Evolutionary conservation across 2,113 vertebrate species (phyloP).

Genomic region (Ictalurus punctatus): DNA sequence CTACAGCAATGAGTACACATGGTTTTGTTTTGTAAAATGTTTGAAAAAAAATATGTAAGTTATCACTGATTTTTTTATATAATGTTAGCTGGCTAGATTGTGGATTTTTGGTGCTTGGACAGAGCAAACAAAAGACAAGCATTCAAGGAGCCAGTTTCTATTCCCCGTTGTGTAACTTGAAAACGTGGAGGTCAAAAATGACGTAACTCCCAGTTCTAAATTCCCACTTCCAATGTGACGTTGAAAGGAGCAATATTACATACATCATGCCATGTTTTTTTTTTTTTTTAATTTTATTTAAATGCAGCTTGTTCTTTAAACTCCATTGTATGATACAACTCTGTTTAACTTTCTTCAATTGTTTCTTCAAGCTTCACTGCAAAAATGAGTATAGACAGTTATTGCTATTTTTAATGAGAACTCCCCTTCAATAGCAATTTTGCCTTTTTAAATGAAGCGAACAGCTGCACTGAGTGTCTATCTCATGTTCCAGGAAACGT

Average conservation of each 20-base stretch:
- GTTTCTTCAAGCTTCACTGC: no score
- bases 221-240: neutral
- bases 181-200: neutral
- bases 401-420: neutral
- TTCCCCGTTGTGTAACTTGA: neutral
- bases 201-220: neutral
- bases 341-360: neutral
- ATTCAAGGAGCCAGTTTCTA: neutral
- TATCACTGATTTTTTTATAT: neutral
- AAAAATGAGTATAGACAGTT: neutral
- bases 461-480: neutral
- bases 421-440: neutral
- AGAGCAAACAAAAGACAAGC: neutral
- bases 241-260: neutral
- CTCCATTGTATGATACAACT: neutral
- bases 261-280: neutral
- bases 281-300: neutral
- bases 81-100: neutral
- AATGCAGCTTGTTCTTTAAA: neutral
- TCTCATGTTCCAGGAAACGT: slow-evolving; percentile 34
- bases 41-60: neutral
- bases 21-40: neutral
- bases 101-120: neutral
- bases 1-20: neutral
- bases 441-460: neutral